A percentile compares a stretch with the other conserved stretches of the same genome.
phyloP scores from a whole-genome alignment of 2,797 vertebrate species.

The Chaetodon trifasciatus region DNA sequence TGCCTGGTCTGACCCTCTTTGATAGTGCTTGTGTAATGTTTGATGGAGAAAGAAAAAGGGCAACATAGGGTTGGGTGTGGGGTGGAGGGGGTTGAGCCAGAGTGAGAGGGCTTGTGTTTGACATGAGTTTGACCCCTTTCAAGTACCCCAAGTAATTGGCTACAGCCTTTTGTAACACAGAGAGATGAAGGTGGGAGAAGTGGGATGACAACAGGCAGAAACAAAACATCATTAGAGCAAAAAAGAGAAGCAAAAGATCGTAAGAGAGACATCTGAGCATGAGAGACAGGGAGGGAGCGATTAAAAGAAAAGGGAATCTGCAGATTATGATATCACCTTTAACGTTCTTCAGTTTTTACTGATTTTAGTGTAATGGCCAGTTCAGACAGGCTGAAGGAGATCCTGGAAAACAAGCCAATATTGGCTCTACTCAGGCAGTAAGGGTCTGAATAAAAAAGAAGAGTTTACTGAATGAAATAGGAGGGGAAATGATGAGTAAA shows the following conservation, averaged over 20 bases:
- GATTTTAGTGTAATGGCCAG: slow-evolving; percentile 25
- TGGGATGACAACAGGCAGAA: background rate
- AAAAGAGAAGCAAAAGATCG: background rate
- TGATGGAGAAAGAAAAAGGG: slow-evolving; percentile 31
- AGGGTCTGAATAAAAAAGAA: background rate
- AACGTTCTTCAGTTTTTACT: background rate
- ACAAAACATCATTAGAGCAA: slow-evolving; percentile 1
- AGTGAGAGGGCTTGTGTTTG: slow-evolving; percentile 36
- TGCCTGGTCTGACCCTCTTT: slow-evolving; percentile 43
- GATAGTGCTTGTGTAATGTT: slow-evolving; percentile 49
- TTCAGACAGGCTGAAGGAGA: slow-evolving; percentile 11
- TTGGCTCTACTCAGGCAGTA: background rate
- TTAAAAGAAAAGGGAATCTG: background rate
- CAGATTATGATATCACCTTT: slow-evolving; percentile 9
- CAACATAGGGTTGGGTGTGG: background rate
- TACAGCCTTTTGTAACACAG: slow-evolving; percentile 14
- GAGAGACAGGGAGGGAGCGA: background rate
- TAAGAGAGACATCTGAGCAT: slow-evolving; percentile 1
- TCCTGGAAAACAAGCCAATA: slow-evolving; percentile 14
- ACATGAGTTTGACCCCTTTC: slow-evolving; percentile 51
- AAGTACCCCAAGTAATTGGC: slow-evolving; percentile 47
- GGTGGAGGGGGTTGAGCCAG: background rate
- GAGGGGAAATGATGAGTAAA: background rate
- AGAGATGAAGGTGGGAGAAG: background rate
- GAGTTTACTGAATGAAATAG: background rate